Evolutionary conservation across 2,797 vertebrate genomes (phyloP), one percentile per base, ranked within the genome.

Genomic region (Anomalospiza imberbis): DNA sequence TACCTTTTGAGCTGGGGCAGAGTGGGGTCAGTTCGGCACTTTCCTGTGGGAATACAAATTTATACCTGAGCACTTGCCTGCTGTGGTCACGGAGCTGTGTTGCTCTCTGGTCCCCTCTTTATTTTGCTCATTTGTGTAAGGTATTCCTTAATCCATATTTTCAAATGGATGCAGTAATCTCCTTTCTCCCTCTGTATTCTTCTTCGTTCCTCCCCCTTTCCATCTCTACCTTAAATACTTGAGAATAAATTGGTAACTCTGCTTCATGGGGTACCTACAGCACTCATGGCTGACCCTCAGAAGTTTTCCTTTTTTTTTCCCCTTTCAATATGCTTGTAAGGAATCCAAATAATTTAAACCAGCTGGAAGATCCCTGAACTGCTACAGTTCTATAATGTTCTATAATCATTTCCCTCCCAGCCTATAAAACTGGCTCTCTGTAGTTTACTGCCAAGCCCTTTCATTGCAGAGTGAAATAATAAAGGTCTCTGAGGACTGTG

Each of bases 341-440:
- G 76, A 94, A 78, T 76, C 62, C 70, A 75, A 81, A 91, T 74
- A 36, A 55, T 89, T 95, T 93, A 93, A 95, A 96, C 87, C 73
- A 94, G 76, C 72, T 97, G 92, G 78, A 96, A 78, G 81, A 96
- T 91, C 87, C 79, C 76, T 6, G 18, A 89, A 73, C 58, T 75
- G 72, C 82, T 81, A 34, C 48, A 70, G 68, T 92, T 94, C 79
- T 88, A 6, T 91, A 92, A 94, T 90, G 62, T 92, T 95, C 79
- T 94, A 31, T 88, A 94, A 95, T 92, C 2, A 54, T 89, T 95
- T 95, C 74, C 91, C 92, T 94, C 94, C 92, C 74, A 93, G 70
- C 85, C 90, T 95, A 80, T 96, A 95, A 95, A 97, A 76, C 83
- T 84, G 83, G 34, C 76, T 93, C 42, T 92, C 55, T 93, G 55